Evolutionary conservation across 2,797 vertebrate genomes (phyloP), one percentile per base, ranked within the genome.

Genomic region (Echeneis naucrates): DNA sequence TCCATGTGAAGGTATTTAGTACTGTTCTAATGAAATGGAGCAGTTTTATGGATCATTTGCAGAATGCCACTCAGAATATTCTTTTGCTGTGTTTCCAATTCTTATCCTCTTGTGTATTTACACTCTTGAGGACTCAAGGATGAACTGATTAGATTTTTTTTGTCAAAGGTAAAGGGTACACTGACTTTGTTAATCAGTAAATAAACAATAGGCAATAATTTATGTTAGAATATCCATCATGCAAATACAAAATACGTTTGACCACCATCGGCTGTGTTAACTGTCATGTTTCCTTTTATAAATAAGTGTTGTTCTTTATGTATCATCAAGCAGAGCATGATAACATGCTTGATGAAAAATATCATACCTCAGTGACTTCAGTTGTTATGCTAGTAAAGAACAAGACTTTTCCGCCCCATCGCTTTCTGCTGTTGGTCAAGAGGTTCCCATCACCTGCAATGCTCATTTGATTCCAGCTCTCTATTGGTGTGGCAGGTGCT

Each of bases 391-490:
- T 42, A 27, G 67, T 54, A 11, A 53, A 38, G 32, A 70, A 54
- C 16, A 55, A 53, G 23, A 63, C 56, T 78, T 24, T n/a, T 79
- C 42, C 59, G 54, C 44, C 44, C 68, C 54, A 19, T 55, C n/a
- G 26, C 53, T 26, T 19, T 70, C 69, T 61, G 44, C 48, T 75
- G 19, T 83, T 85, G 75, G 77, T 87, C 75, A 70, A 89, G 88
- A 78, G 17, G 78, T 67, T 86, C 87, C 77, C 35, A 52, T 82
- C 77, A 48, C 75, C 40, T 51, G 50, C 23, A 19, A 35, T 48
- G 35, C 68, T 75, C 51, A 37, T 75, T 58, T 42, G 40, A 44
- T 30, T 67, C 67, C 1, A n/a, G 59, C 68, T 60, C 54, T 71
- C 42, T 74, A 33, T 75, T 81, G 52, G 59, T n/a, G 6, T 55